Evolutionary conservation across 2,888 invertebrate species (phyloP).

Genomic region (Dromius quadrimaculatus): DNA sequence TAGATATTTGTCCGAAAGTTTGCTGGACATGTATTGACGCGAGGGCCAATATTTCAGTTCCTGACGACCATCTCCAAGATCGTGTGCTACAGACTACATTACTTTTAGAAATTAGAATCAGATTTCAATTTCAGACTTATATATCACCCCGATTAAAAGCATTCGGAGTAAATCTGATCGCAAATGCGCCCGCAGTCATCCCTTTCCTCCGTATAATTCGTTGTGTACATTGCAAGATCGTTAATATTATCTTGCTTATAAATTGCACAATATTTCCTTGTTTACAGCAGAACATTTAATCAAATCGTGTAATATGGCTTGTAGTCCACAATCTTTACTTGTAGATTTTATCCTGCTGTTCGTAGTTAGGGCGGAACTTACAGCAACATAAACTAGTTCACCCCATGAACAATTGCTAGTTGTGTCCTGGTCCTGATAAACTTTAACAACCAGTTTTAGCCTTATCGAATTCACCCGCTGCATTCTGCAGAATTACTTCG

Average conservation of each 20-base stretch:
- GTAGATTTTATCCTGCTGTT: slow-evolving; percentile 23
- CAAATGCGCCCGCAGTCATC: too few species aligned
- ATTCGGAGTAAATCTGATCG: too few species aligned
- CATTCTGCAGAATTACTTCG: slow-evolving; percentile 19
- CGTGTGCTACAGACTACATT: too few species aligned
- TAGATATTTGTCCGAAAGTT: too few species aligned
- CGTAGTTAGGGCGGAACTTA: slow-evolving; percentile 23
- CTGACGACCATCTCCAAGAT: too few species aligned
- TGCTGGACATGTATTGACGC: too few species aligned
- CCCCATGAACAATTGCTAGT: slow-evolving; percentile 32
- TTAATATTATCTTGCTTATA: slow-evolving; percentile 17
- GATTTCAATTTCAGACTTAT: too few species aligned
- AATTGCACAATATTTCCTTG: slow-evolving; percentile 23
- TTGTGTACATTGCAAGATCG: not conserved
- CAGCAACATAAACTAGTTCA: slow-evolving; percentile 40
- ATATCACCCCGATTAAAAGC: too few species aligned
- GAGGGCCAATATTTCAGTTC: too few species aligned
- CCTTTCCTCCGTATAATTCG: too few species aligned
- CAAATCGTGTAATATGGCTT: slow-evolving; percentile 9
- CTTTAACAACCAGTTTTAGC: slow-evolving; percentile 38
- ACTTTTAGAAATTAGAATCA: too few species aligned
- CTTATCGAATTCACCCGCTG: slow-evolving; percentile 37
- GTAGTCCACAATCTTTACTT: slow-evolving; percentile 24
- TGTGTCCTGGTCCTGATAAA: slow-evolving; percentile 32
- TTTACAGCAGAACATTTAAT: slow-evolving; percentile 10